A percentile compares a stretch with the other conserved stretches of the same genome.
Evolutionary conservation across 2,113 vertebrate species (phyloP).

Genomic region (Serilophus lunatus): DNA sequence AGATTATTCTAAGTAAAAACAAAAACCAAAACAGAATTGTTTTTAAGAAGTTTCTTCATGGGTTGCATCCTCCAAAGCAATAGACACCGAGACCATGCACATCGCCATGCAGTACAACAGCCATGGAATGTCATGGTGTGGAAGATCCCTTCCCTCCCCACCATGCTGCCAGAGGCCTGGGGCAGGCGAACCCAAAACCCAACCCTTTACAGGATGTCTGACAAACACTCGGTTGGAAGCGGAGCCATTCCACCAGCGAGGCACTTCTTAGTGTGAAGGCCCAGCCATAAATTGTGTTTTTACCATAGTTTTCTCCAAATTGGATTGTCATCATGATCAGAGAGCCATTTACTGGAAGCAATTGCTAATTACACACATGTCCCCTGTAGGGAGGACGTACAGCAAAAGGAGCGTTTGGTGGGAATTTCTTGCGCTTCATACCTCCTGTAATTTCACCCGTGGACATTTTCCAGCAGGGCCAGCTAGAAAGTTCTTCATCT

Average conservation of each 20-base stretch:
- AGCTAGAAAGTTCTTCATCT: not conserved
- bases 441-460: not conserved
- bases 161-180: not conserved
- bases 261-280: slow-evolving; percentile 12
- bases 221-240: not conserved
- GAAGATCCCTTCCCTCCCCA: not conserved
- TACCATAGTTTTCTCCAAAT: slow-evolving; percentile 49
- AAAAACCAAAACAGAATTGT: not conserved
- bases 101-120: not conserved
- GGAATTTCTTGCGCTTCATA: not conserved
- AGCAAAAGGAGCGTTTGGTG: not conserved
- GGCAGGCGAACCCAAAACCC: not conserved
- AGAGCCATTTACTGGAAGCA: slow-evolving; percentile 35
- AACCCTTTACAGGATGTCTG: not conserved
- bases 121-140: not conserved
- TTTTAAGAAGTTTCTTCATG: not conserved
- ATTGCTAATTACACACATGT: slow-evolving; percentile 20
- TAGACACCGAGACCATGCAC: not conserved
- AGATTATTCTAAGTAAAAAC: not conserved
- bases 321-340: slow-evolving; percentile 33
- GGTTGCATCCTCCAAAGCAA: not conserved
- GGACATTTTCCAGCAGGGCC: not conserved
- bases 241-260: not conserved
- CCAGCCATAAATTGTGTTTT: slow-evolving; percentile 34
- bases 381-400: slow-evolving; percentile 14